Base-by-base conservation (phyloP, 2,888 invertebrate species). In the Zygaena filipendulae region DNA sequence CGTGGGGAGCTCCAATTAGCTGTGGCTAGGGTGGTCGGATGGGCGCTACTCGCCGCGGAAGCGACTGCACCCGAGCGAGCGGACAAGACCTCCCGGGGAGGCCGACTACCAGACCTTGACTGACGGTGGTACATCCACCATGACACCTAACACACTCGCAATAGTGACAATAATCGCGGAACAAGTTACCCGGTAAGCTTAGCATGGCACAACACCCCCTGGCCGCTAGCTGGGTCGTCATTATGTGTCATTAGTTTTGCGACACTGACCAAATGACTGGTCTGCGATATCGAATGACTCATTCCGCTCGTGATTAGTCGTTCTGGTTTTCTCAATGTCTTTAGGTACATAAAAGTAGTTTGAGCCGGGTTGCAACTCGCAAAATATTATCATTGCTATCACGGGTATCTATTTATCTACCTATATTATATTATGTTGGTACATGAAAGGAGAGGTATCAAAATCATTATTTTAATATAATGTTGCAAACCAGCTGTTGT, bases 191-290 rank as follows among this genome's bases (percentile, higher is more conserved):
- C n/a, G n/a, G n/a, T 38, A 43, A 33, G 36, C n/a, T 43, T 50
- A 47, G 50, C 36, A 27, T 36, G 30, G 38, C 43, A 39, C 42
- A 39, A 45, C 55, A 52, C 59, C 66, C 72, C 58, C 61, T 55
- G 56, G 52, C 61, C 58, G 57, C 52, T 59, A 54, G 58, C 49
- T 53, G 59, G 52, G 63, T 57, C 63, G 64, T 74, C 75, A 79
- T 79, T 79, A 77, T 70, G 72, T 77, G 72, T 72, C 75, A 77
- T 79, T 79, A 79, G 75, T 75, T 77, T 75, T 74, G 77, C 77
- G 75, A 79, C 75, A 69, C 70, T 75, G 74, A 75, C 77, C 77
- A 74, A 75, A 75, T 74, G 72, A 75, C 75, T 71, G 61, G 70
- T 59, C 72, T 63, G 64, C 56, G 51, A 69, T 74, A 75, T 79